These are phyloP conservation scores for Drosophila prolongata DNA, from an alignment of 2,888 invertebrate genomes.

Conservation along the genomic window DNA sequence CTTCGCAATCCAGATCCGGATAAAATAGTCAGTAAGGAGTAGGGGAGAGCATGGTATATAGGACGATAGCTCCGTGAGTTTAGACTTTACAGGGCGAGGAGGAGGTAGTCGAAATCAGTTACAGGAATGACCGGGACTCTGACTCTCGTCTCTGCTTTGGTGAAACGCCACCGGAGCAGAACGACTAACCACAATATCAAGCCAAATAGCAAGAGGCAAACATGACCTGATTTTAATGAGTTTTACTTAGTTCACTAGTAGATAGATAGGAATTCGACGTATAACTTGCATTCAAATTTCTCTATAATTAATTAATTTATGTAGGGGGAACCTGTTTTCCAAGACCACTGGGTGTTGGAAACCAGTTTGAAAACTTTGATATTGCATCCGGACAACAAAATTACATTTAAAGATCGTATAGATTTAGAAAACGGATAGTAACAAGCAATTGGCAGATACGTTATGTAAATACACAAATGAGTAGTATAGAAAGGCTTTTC, in stretches of 20 bases:
- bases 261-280: constrained; percentile 33
- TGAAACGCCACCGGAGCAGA: not conserved
- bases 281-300: constrained; percentile 1
- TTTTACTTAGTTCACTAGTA: constrained; percentile 37
- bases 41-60: not conserved
- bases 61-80: not conserved
- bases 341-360: not conserved
- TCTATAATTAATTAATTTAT: constrained; percentile 3
- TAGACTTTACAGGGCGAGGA: constrained; percentile 3
- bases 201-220: constrained; percentile 26
- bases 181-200: constrained; percentile 22
- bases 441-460: not conserved
- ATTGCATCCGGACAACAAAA: constrained; percentile 1
- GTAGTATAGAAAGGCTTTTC: constrained; percentile 1
- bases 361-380: not conserved
- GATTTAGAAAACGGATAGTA: not conserved
- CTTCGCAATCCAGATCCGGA: constrained; percentile 9
- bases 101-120: not conserved
- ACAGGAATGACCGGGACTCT: constrained; percentile 18
- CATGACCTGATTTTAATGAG: constrained; percentile 36
- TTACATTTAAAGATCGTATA: not conserved
- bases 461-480: constrained; percentile 20
- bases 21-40: constrained; percentile 17
- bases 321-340: constrained; percentile 1
- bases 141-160: constrained; percentile 8